Evolutionary conservation across 92 coral and sea anemone species (phyloP).

Genomic region (Epizoanthus fatuus): DNA sequence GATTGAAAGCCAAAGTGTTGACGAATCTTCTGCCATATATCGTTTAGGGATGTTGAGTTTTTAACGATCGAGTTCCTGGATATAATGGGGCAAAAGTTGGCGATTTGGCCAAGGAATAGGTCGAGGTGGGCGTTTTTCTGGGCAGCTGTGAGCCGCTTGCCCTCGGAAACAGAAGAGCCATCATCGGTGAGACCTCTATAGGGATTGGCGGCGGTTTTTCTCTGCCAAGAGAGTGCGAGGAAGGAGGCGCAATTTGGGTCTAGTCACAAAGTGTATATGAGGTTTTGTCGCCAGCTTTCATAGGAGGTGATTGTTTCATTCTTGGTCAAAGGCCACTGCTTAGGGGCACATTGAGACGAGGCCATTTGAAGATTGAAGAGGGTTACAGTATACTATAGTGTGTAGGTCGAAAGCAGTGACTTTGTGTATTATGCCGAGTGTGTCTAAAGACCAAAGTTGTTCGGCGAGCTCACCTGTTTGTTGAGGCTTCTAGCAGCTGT

Average conservation of each 20-base stretch:
- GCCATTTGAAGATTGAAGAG: not conserved
- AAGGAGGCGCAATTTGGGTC: not conserved
- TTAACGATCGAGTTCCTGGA: conserved; percentile 60
- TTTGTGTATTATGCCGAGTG: too few relatives aligned
- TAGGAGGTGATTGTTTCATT: not conserved
- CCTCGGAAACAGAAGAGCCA: conserved; percentile 58
- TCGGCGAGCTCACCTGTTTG: too few relatives aligned
- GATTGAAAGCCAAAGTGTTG: conserved; percentile 64
- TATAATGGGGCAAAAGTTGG: not conserved
- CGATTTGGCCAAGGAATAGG: conserved; percentile 54
- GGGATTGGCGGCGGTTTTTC: conserved; percentile 53
- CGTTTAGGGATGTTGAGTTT: conserved; percentile 68
- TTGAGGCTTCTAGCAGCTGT: too few relatives aligned
- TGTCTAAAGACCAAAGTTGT: too few relatives aligned
- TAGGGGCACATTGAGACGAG: not conserved
- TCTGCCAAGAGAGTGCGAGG: conserved; percentile 52
- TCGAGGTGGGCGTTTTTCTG: conserved; percentile 61
- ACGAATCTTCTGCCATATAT: conserved; percentile 58
- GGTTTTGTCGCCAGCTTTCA: conserved; percentile 18
- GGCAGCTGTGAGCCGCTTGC: conserved; percentile 58
- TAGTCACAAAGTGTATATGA: not conserved
- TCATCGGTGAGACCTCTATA: conserved; percentile 56
- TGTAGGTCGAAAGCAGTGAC: too few relatives aligned
- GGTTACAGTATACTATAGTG: too few relatives aligned
- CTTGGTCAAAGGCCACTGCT: conserved; percentile 8